phyloP scores from a whole-genome alignment of 1,140 invertebrate species.

The Drosophila sp. region DNA sequence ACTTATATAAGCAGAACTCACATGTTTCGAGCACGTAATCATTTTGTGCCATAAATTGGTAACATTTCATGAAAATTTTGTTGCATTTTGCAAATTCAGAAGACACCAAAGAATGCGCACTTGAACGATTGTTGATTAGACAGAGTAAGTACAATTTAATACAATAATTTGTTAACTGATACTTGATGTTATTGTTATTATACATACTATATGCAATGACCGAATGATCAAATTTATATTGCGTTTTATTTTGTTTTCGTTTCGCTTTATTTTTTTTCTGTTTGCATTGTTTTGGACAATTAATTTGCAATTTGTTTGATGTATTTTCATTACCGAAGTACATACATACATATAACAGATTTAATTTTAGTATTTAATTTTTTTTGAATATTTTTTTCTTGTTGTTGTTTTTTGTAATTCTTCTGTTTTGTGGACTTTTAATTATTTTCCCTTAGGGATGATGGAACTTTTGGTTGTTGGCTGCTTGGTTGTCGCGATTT shows the following conservation, averaged over 20 bases:
- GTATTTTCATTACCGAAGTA: slow-evolving; percentile 29
- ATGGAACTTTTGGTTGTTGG: slow-evolving; percentile 58
- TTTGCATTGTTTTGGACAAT: slow-evolving; percentile 47
- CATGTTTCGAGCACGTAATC: slow-evolving; percentile 52
- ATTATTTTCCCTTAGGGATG: slow-evolving; percentile 47
- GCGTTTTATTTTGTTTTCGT: slow-evolving; percentile 22
- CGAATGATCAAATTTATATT: slow-evolving; percentile 1
- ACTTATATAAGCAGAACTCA: slow-evolving; percentile 43
- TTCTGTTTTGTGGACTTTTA: slow-evolving; percentile 29
- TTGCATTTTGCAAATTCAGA: slow-evolving; percentile 5
- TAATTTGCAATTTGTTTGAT: slow-evolving; percentile 60
- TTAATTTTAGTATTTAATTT: slow-evolving; percentile 35
- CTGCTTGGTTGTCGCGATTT: slow-evolving; percentile 73
- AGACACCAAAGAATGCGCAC: not conserved
- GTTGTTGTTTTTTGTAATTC: slow-evolving; percentile 39
- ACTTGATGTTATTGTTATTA: not conserved
- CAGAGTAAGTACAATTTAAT: not conserved
- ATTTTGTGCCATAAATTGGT: slow-evolving; percentile 26
- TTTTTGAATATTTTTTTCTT: slow-evolving; percentile 53
- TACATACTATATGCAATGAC: not conserved
- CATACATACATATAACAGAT: not conserved
- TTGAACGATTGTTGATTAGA: slow-evolving; percentile 2
- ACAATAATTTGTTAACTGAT: not conserved
- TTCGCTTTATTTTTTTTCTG: slow-evolving; percentile 9
- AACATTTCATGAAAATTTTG: slow-evolving; percentile 5